Conservation (phyloP, 2,888 invertebrate species). For the Lamellibrachia satsuma region DNA sequence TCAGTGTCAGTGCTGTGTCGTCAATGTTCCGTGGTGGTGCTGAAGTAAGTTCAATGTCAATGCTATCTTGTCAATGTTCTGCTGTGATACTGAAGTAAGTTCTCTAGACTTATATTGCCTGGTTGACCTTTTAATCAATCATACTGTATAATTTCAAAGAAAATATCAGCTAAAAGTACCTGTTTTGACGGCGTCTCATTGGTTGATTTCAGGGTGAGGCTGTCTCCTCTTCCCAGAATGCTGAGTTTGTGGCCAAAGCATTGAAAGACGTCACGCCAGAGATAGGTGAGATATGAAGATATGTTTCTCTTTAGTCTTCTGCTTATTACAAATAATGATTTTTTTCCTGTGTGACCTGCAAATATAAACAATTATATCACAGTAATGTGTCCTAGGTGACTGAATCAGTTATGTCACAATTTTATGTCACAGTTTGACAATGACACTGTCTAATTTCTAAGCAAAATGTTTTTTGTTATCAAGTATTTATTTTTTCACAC, state of each 20-base stretch:
- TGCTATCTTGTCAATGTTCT: not conserved
- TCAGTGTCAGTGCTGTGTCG: not conserved
- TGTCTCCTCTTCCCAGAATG: conserved; percentile 37
- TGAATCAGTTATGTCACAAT: not conserved
- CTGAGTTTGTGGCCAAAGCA: conserved; percentile 59
- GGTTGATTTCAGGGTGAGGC: conserved; percentile 48
- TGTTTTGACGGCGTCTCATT: not conserved
- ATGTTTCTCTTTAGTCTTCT: not conserved
- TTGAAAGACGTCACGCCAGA: conserved; percentile 52
- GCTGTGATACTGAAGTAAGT: not conserved
- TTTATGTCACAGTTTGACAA: not conserved
- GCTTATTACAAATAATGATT: not conserved
- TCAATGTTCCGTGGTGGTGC: not conserved
- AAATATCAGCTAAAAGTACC: not conserved
- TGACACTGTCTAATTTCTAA: not conserved
- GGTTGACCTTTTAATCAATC: not conserved
- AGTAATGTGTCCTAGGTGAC: conserved; percentile 29
- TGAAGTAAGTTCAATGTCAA: not conserved
- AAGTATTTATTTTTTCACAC: not conserved
- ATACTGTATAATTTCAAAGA: not conserved
- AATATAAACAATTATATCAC: not conserved
- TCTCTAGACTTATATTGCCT: too few relatives aligned
- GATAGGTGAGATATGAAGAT: not conserved
- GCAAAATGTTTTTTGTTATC: not conserved
- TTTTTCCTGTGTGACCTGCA: not conserved